Percentiles rank a stretch among this genome's conserved stretches.
Conservation (phyloP, 2,113 vertebrate species). For the Atractosteus spatula region DNA sequence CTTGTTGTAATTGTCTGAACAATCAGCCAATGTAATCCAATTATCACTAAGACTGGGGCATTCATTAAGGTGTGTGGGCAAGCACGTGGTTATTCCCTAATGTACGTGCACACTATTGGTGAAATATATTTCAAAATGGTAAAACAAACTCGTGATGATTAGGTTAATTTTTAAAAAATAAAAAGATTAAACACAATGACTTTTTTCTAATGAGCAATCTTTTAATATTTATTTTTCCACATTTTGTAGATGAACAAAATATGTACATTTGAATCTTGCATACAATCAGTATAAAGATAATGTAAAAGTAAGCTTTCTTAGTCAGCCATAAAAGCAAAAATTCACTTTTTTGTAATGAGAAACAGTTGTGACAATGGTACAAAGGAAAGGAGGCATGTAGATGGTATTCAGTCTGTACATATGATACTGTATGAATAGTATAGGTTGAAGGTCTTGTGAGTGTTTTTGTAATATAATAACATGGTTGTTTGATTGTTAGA, state of each 20-base stretch:
- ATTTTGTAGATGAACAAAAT: background rate
- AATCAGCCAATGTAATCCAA: conserved; percentile 49
- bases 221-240: too few relatives aligned
- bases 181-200: too few relatives aligned
- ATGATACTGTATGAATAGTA: conserved; percentile 20
- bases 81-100: conserved; percentile 41
- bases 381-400: conserved; percentile 23
- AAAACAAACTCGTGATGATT: conserved; percentile 10
- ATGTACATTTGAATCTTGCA: background rate
- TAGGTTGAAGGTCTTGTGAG: conserved; percentile 39
- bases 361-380: conserved; percentile 33
- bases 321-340: background rate
- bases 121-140: conserved; percentile 30
- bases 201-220: too few relatives aligned
- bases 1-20: conserved; percentile 24
- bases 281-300: too few relatives aligned
- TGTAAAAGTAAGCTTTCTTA: background rate
- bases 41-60: conserved; percentile 47
- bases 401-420: conserved; percentile 10
- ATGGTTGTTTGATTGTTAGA: conserved; percentile 47
- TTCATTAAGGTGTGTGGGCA: conserved; percentile 49
- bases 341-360: conserved; percentile 32
- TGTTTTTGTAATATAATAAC: conserved; percentile 48
- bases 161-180: too few relatives aligned
- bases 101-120: conserved; percentile 28